Evolutionary conservation across 2,797 vertebrate genomes (phyloP).

Genomic region (Lagodon rhomboides): DNA sequence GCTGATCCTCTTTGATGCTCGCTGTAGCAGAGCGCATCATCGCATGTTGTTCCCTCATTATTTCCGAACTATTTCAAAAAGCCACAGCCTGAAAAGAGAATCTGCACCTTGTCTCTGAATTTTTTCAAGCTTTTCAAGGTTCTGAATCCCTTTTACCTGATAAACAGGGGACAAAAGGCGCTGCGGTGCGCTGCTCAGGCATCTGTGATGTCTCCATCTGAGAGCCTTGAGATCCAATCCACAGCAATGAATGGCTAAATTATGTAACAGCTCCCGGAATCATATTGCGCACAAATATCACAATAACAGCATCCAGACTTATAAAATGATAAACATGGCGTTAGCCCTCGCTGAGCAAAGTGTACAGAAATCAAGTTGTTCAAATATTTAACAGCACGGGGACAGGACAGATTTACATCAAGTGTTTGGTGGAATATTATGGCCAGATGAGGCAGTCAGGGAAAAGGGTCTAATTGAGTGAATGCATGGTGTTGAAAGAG

Average conservation of each 20-base stretch:
- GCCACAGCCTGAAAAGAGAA: not conserved
- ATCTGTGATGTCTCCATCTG: not conserved
- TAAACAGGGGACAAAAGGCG: not conserved
- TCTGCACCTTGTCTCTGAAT: not conserved
- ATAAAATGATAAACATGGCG: slow-evolving; percentile 4
- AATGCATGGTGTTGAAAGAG: slow-evolving; percentile 17
- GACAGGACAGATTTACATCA: slow-evolving; percentile 15
- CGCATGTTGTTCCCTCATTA: slow-evolving; percentile 13
- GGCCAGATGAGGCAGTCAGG: not conserved
- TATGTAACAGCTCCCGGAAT: slow-evolving; percentile 6
- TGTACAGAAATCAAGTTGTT: slow-evolving; percentile 14
- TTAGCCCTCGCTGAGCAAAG: slow-evolving; percentile 1
- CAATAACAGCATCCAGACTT: slow-evolving; percentile 2
- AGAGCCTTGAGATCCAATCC: slow-evolving; percentile 5
- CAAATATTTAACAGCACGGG: slow-evolving; percentile 52
- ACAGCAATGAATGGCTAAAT: slow-evolving; percentile 21
- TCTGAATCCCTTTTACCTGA: not conserved
- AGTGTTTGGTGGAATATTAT: slow-evolving; percentile 31
- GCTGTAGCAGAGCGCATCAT: not conserved
- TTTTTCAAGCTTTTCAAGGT: not conserved
- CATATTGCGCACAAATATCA: slow-evolving; percentile 20
- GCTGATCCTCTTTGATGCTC: slow-evolving; percentile 40
- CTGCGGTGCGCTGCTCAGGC: not conserved
- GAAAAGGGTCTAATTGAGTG: slow-evolving; percentile 15
- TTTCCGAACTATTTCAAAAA: slow-evolving; percentile 28